Base-by-base conservation (phyloP, 2,797 vertebrate genomes). In the Lophius americanus region DNA sequence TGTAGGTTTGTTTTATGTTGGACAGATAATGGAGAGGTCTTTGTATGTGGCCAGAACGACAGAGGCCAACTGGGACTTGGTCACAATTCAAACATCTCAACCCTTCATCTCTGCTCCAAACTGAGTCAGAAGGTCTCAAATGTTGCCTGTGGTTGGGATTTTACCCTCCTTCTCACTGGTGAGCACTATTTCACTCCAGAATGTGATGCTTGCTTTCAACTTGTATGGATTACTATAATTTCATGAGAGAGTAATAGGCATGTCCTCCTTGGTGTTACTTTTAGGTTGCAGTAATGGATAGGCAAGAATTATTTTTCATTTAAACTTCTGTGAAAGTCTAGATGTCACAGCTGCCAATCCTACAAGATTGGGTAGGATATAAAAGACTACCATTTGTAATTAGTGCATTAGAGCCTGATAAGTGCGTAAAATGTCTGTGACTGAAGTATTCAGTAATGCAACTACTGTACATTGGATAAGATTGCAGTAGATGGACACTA, bases 81-180 rank as follows among this genome's bases (percentile, higher is more conserved):
- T 64, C 95, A 97, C 85, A 88, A 70, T 0, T 78, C 91, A 38
- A 91, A 96, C 50, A 80, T 95, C 14, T 68, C 85, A 10, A 71
- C 3, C 76, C 94, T 97, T 82, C 92, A 92, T 11, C 84, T 90
- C 67, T 96, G 96, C 56, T 53, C 73, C 50, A 73, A 90, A 8
- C 71, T 94, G 35, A 85, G 80, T 11, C 86, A 73, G 47, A 88
- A 75, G 62, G 84, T 97, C 57, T 86, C 82, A 48, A 89, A 94
- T 64, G 95, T 97, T 49, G 91, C 95, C 43, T 98, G 97, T 82
- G 97, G 97, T 56, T 99, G 96, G 97, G 96, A 98, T 88, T 99
- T 98, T 81, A 96, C 96, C 23, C 85, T 98, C 70, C 73, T 97
- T 52, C 92, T 98, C 61, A 93, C 88, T 67, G 95, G 97, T 97